These are phyloP conservation scores for Spheniscus humboldti DNA, from an alignment of 2,797 vertebrate genomes.

Conservation along the genomic window DNA sequence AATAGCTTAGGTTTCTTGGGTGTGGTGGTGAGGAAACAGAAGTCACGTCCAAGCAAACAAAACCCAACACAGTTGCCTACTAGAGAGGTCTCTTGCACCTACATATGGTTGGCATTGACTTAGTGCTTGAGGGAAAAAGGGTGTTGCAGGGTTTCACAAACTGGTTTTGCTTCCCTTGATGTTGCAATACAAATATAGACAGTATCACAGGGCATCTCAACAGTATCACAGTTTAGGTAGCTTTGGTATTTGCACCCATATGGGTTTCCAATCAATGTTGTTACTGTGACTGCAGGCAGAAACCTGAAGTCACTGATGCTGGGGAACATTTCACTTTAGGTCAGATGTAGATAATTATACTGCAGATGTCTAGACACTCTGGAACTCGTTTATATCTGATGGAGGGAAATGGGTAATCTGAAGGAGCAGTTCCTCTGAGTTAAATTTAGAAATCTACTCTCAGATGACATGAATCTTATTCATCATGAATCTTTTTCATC, in stretches of 20 bases:
- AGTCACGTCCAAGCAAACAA: background rate
- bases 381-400: background rate
- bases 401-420: background rate
- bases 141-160: background rate
- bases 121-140: background rate
- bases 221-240: background rate
- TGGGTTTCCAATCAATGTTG: background rate
- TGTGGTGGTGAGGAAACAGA: background rate
- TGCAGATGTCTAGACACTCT: background rate
- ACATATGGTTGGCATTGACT: background rate
- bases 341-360: background rate
- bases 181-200: background rate
- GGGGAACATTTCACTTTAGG: background rate
- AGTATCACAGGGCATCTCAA: background rate
- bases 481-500: background rate
- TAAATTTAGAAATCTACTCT: background rate
- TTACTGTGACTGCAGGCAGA: background rate
- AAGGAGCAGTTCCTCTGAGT: background rate
- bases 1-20: background rate
- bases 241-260: background rate
- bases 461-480: background rate
- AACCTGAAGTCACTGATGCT: background rate
- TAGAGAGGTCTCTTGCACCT: background rate
- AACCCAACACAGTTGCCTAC: background rate
- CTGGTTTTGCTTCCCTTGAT: background rate